Percentiles rank a stretch among this genome's conserved stretches.
Evolutionary conservation across 2,888 invertebrate genomes (phyloP).

Genomic region (Lumbricus terrestris): DNA sequence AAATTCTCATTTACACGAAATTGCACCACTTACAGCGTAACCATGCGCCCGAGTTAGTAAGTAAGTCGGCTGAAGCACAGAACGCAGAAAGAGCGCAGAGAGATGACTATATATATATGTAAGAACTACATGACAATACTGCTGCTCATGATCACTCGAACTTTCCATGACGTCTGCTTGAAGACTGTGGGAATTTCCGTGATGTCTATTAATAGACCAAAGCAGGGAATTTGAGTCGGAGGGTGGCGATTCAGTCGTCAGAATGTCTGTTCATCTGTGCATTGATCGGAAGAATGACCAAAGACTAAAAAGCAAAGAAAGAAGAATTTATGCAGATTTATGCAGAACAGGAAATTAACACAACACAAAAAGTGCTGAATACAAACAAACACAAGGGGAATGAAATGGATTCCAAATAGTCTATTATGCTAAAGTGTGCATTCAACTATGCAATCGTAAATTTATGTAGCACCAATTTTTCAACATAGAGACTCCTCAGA

Average conservation of each 20-base stretch:
- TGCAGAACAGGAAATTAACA: too few relatives aligned
- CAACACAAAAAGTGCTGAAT: too few relatives aligned
- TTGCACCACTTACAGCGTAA: neutral
- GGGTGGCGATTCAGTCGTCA: constrained; percentile 31
- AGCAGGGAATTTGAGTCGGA: too few relatives aligned
- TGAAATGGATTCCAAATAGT: neutral
- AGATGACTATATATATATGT: neutral
- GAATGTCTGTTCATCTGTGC: constrained; percentile 69
- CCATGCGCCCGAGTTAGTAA: neutral
- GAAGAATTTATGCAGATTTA: neutral
- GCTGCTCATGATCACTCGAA: neutral
- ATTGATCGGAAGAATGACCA: constrained; percentile 82
- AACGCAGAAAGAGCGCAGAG: too few relatives aligned
- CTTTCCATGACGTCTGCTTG: neutral
- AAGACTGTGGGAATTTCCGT: too few relatives aligned
- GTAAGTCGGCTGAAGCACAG: neutral
- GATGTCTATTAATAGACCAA: too few relatives aligned
- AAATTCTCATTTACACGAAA: neutral
- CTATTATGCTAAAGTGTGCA: neutral
- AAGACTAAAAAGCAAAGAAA: constrained; percentile 65
- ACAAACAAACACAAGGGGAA: neutral
- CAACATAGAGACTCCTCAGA: too few relatives aligned
- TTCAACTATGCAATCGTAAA: too few relatives aligned
- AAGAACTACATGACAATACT: neutral
- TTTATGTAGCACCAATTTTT: too few relatives aligned